Base-by-base conservation (phyloP, 2,797 vertebrate genomes). In the Rousettus madagascariensis region DNA sequence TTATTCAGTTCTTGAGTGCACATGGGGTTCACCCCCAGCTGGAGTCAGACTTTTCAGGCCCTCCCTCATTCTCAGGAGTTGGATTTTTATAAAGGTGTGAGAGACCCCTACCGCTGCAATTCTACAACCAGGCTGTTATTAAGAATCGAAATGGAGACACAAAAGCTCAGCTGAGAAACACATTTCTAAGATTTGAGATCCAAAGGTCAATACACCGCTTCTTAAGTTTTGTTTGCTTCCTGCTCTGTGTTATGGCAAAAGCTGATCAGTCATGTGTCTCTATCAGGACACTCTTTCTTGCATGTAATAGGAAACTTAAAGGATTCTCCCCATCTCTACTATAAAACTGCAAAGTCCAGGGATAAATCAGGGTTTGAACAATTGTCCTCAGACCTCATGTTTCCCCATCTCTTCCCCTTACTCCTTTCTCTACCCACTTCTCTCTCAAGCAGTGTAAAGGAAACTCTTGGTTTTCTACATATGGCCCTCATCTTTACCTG, bases 1-100 rank as follows among this genome's bases (percentile, higher is more conserved):
- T 98, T 98, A 98, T 98, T 92, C 97, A 7, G 33, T 95, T 84
- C 93, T 72, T 75, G 75, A 98, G 97, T 96, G 95, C 97, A 97
- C 97, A 96, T 94, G 97, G 96, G 97, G 93, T 96, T 97, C 0
- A 0, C 90, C 89, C 72, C 95, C 94, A 98, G 84, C 68, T 85
- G 95, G 97, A 97, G 93, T 97, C 94, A 96, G 93, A 41, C 95
- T 97, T 93, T 95, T 94, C 91, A 88, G 93, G 97, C 75, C 87
- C 95, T 96, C 96, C 82, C 82, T 92, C 93, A n/a, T 74, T 90
- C 93, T 68, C 65, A 53, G 43, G 72, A 86, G 91, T 20, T 94
- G 90, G 86, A 69, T 90, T 94, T 91, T 93, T 79, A 61, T 22
- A 82, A 71, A 69, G 26, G 77, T 90, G 78, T 94, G 95, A 97